Conservation (phyloP, 2,888 invertebrate species). For the Andrena praecox region DNA sequence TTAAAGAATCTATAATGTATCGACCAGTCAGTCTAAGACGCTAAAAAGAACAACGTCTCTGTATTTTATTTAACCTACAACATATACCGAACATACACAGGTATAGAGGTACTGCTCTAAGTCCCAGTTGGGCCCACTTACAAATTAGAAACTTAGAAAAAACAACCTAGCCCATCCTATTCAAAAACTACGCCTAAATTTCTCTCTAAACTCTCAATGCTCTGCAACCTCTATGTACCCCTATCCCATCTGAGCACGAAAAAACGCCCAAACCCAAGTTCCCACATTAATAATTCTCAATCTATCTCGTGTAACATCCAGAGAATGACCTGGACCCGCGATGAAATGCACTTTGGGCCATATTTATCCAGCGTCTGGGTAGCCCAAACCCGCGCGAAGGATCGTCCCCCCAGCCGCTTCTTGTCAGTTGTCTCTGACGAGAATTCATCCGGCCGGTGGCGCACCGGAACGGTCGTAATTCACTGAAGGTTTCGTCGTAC, state of each 20-base stretch:
- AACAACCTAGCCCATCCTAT: too few relatives aligned
- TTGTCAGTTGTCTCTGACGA: slow-evolving; percentile 22
- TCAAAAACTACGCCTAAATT: too few relatives aligned
- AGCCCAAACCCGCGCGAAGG: background rate
- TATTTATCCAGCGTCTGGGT: background rate
- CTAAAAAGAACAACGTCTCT: too few relatives aligned
- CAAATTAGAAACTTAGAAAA: too few relatives aligned
- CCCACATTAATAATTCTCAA: background rate
- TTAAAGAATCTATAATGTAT: background rate
- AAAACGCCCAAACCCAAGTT: background rate
- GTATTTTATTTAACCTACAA: too few relatives aligned
- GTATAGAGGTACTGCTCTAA: too few relatives aligned
- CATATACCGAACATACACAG: too few relatives aligned
- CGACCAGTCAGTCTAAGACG: too few relatives aligned
- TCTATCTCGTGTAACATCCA: background rate
- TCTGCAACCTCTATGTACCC: too few relatives aligned
- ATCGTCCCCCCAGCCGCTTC: slow-evolving; percentile 5
- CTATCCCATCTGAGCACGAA: background rate
- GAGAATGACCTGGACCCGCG: background rate
- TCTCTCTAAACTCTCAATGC: too few relatives aligned
- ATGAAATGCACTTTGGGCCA: background rate
- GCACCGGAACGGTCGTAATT: slow-evolving; percentile 68
- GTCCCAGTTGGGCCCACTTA: too few relatives aligned
- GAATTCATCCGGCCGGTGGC: slow-evolving; percentile 30
- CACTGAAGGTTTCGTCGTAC: slow-evolving; percentile 62